Evolutionary conservation across 2,797 vertebrate genomes (phyloP), one percentile per base, ranked within the genome.

Genomic region (Spea hammondii): DNA sequence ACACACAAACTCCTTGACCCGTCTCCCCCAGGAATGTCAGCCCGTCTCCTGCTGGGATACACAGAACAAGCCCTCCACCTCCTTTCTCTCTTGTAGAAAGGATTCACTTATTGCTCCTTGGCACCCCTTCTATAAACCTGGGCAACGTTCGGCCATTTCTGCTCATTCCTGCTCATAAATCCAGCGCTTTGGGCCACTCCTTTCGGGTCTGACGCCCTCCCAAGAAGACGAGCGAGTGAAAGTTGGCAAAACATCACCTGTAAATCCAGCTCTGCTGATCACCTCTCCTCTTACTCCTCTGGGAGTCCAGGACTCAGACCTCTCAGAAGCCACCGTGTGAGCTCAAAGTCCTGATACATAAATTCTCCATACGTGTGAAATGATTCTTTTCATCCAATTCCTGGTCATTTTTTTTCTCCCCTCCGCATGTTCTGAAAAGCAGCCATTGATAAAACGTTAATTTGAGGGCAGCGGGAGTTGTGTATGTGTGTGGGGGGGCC

Each of bases 301-400:
- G 74, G 79, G 79, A 77, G 70, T 68, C 64, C 60, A 44, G 64
- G 74, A 7, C 50, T 69, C 70, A 11, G 75, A 65, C 54, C 74
- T 65, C 70, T 46, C 46, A 11, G 51, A 82, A 82, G 79, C 79
- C 79, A 82, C 79, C 74, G 44, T 68, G 70, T 47, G 64, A 77
- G 74, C 74, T 77, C 79, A 81, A 81, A 77, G 74, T 81, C 69
- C 54, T 67, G 79, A 76, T 68, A 68, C 79, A 81, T 81, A 77
- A 81, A 81, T 81, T 81, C 79, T 77, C 71, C 48, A 77, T 81
- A 81, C 13, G 79, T 81, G 79, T 81, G 79, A 81, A 81, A 81
- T 81, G 68, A 81, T 72, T 81, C 74, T 81, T 81, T 81, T 81
- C 79, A 81, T 81, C 79, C 79, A 81, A 81, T 76, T 81, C 74